phyloP scores from a whole-genome alignment of 1,140 invertebrate species.

The Cydia splendana region DNA sequence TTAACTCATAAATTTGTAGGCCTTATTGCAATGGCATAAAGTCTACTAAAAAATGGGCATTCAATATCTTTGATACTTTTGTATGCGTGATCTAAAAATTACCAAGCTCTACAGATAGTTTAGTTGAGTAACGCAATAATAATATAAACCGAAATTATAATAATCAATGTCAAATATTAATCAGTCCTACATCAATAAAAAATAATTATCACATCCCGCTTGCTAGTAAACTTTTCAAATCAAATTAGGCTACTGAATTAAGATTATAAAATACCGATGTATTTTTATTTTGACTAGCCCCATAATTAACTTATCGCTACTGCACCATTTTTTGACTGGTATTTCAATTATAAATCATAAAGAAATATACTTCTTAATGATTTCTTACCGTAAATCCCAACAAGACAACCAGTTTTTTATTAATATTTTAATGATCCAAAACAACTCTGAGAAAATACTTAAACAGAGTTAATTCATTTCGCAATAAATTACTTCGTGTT shows the following conservation, averaged over 20 bases:
- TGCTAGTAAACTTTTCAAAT: not conserved
- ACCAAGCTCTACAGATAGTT: no score
- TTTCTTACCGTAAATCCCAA: not conserved
- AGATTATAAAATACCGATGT: not conserved
- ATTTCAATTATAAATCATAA: not conserved
- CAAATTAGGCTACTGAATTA: not conserved
- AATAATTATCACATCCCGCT: no score
- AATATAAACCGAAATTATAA: no score
- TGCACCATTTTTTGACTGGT: not conserved
- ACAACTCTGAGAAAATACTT: slow-evolving; percentile 4
- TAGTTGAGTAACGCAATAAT: no score
- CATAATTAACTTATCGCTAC: slow-evolving; percentile 1
- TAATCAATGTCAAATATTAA: no score
- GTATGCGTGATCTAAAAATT: no score
- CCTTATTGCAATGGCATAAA: no score
- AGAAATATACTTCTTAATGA: not conserved
- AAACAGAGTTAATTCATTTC: slow-evolving; percentile 3
- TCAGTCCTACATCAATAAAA: no score
- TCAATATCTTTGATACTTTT: no score
- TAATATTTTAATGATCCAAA: slow-evolving; percentile 27
- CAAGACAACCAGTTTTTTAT: not conserved
- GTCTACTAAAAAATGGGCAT: no score
- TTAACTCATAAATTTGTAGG: no score
- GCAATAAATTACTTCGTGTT: slow-evolving; percentile 14
- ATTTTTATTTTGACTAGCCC: not conserved